Base-by-base conservation (phyloP, 2,888 invertebrate genomes). In the Pomacea canaliculata region DNA sequence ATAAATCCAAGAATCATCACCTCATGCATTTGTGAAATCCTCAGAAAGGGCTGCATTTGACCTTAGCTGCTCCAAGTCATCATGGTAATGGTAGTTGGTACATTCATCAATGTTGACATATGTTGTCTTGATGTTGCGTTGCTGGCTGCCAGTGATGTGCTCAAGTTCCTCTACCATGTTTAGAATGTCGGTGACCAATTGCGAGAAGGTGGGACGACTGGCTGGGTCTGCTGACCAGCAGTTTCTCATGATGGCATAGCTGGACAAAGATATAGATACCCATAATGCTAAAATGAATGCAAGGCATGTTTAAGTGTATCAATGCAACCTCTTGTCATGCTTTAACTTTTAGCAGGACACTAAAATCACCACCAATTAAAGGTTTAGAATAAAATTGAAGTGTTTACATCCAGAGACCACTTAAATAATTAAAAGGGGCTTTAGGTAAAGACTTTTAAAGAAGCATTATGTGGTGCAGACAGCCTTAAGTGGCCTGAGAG, bases 201-300 rank as follows among this genome's bases (percentile, higher is more conserved):
- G 80, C 10, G 79, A 76, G 76, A 88, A 88, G n/a, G 80, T 80
- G 16, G 87, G 88, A 56, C 88, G 82, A 8, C 82, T 82, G 59
- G 79, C 82, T 12, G 85, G 84, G 18, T 82, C 78, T 12, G 81
- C 84, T 8, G 79, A 71, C 88, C 88, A 88, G 73, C 88, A 88
- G 46, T 82, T 82, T n/a, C 78, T 75, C 88, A 88, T 87, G 23
- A 87, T 83, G 67, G 78, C 82, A 76, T 85, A 88, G 62, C 88
- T 88, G 80, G 19, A 79, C 78, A 60, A 37, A 76, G 18, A 19
- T 63, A 8, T 12, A 63, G 18, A 63, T 10, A 13, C 51, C 23
- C n/a, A 48, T 49, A 49, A 70, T 13, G 51, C 48, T 70, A 7
- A 48, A 70, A 12, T 23, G 19, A 63, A 63, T 63, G 16, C 27